Percentiles rank a stretch among this genome's conserved stretches.
Evolutionary conservation across 2,797 vertebrate genomes (phyloP).

Genomic region (Aselliscus stoliczkanus): DNA sequence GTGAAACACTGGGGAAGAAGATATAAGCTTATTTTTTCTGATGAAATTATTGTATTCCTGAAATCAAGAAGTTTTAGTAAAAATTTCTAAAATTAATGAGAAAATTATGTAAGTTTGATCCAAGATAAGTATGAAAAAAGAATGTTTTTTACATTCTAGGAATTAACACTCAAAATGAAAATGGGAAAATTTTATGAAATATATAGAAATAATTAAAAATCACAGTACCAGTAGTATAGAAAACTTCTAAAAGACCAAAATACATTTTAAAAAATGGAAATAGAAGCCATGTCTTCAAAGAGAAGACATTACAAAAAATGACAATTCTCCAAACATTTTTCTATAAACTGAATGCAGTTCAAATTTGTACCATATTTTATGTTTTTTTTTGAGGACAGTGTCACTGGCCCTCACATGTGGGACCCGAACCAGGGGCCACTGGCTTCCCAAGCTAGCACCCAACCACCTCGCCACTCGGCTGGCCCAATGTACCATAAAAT

Average conservation of each 20-base stretch:
- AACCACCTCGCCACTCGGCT: too few relatives aligned
- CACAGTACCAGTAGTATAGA: not conserved
- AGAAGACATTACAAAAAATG: not conserved
- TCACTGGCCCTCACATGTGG: too few relatives aligned
- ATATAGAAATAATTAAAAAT: not conserved
- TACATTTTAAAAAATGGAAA: not conserved
- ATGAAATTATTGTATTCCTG: not conserved
- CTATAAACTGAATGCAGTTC: not conserved
- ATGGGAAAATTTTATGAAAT: not conserved
- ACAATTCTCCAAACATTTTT: not conserved
- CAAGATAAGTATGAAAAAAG: not conserved
- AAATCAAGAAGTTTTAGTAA: not conserved
- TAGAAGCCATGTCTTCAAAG: not conserved
- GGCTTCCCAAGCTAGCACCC: too few relatives aligned
- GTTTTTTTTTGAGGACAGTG: too few relatives aligned
- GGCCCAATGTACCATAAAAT: not conserved
- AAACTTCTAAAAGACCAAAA: not conserved
- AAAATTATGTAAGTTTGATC: not conserved
- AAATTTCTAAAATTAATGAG: not conserved
- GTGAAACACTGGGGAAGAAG: not conserved
- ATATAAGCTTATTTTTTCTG: not conserved
- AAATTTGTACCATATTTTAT: not conserved
- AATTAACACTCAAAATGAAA: not conserved
- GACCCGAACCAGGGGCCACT: too few relatives aligned
- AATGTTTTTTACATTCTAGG: not conserved